phyloP scores from a whole-genome alignment of 2,888 invertebrate genomes.

The Drosophila merina region DNA sequence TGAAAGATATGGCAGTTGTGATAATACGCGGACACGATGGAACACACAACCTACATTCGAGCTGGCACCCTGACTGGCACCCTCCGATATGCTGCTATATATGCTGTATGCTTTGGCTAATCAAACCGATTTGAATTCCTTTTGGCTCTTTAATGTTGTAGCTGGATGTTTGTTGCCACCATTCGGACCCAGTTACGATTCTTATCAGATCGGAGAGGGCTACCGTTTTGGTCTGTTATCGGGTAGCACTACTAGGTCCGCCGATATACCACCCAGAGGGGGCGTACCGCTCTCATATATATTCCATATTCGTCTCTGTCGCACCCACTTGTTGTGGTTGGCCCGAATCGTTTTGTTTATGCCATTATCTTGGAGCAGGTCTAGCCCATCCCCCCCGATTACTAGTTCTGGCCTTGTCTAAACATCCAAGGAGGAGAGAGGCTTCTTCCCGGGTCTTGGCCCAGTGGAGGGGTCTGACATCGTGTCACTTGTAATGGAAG shows the following conservation, averaged over 20 bases:
- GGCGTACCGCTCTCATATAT: slow-evolving; percentile 7
- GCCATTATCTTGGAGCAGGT: slow-evolving; percentile 29
- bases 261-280: slow-evolving; percentile 3
- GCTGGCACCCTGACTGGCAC: background rate
- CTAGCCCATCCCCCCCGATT: slow-evolving; percentile 15
- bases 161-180: slow-evolving; percentile 27
- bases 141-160: slow-evolving; percentile 29
- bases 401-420: slow-evolving; percentile 11
- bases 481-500: slow-evolving; percentile 22
- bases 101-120: slow-evolving; percentile 20
- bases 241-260: background rate
- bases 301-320: slow-evolving; percentile 26
- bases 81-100: background rate
- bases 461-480: slow-evolving; percentile 16
- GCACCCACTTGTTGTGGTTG: slow-evolving; percentile 18
- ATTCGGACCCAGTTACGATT: slow-evolving; percentile 1
- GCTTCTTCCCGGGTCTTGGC: background rate
- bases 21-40: slow-evolving; percentile 52
- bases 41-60: slow-evolving; percentile 46
- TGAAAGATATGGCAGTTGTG: slow-evolving; percentile 38
- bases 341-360: slow-evolving; percentile 31
- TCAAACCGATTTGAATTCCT: slow-evolving; percentile 34
- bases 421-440: background rate
- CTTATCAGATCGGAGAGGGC: slow-evolving; percentile 38
- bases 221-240: slow-evolving; percentile 37